Evolutionary conservation across 2,113 vertebrate genomes (phyloP).

Genomic region (Phaethon lepturus): DNA sequence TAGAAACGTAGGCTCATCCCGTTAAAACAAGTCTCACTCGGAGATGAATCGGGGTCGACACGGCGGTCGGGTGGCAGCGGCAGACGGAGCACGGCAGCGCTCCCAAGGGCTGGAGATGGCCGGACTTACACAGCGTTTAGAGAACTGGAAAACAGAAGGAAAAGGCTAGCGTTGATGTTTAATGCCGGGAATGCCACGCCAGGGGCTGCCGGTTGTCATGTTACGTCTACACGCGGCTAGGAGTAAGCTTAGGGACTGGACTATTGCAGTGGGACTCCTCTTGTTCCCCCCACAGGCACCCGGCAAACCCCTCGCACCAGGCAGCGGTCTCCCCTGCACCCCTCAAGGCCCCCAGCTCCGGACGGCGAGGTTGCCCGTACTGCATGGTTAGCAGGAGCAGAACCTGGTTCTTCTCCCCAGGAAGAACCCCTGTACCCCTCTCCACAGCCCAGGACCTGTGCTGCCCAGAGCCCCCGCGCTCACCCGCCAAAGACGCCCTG

Average conservation of each 20-base stretch:
- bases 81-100: accelerated
- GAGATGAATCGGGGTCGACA: neutral
- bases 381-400: neutral
- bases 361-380: neutral
- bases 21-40: neutral
- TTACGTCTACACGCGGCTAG: neutral
- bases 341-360: neutral
- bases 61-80: neutral
- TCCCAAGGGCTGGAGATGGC: neutral
- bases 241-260: neutral
- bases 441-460: no score
- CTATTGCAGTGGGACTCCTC: neutral
- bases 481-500: neutral
- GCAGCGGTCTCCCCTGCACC: no score
- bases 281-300: accelerated
- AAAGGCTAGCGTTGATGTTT: neutral
- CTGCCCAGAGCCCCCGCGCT: neutral
- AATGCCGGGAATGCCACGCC: neutral
- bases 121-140: accelerated
- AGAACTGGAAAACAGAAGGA: neutral
- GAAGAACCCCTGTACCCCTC: neutral
- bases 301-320: neutral
- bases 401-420: no score
- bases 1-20: neutral
- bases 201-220: neutral